These are phyloP conservation scores for Apostichopus japonicus DNA, from an alignment of 35 echinoderm and acorn worm genomes.

Conservation along the genomic window DNA sequence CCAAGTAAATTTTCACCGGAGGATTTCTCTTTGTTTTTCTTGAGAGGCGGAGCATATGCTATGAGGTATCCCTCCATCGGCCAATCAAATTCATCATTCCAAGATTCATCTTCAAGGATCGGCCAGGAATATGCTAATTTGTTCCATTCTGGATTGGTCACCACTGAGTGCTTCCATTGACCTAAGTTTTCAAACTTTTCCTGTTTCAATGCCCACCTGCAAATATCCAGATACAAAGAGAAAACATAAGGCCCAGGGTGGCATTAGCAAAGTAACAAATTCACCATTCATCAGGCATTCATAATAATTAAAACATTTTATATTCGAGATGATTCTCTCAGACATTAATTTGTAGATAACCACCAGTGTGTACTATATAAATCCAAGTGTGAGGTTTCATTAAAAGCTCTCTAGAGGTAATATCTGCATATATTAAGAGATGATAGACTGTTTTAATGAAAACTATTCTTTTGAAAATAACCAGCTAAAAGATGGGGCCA, in stretches of 20 bases:
- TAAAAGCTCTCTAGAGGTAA: no score
- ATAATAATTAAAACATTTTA: no score
- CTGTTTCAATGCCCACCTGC: constrained; percentile 97
- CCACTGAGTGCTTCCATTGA: constrained; percentile 93
- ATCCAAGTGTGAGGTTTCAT: no score
- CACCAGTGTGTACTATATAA: no score
- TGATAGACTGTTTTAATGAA: no score
- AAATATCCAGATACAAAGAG: neutral
- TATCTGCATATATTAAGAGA: no score
- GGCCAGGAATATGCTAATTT: constrained; percentile 99
- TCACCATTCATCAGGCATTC: no score
- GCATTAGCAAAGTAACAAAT: no score
- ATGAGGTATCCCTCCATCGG: constrained; percentile 99
- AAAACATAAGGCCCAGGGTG: neutral
- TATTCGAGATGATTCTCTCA: no score
- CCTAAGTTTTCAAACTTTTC: constrained; percentile 83
- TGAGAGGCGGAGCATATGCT: constrained; percentile 90
- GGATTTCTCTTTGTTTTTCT: constrained; percentile 41
- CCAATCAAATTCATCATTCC: constrained; percentile 98
- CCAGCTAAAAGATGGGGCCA: no score
- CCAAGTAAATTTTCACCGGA: constrained; percentile 7
- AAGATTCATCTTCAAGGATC: constrained; percentile 68
- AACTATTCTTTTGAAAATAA: no score
- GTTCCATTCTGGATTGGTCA: constrained; percentile 93
- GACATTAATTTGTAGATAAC: no score